Evolutionary conservation across 2,888 invertebrate species (phyloP).

Genomic region (Shargacucullia verbasci): DNA sequence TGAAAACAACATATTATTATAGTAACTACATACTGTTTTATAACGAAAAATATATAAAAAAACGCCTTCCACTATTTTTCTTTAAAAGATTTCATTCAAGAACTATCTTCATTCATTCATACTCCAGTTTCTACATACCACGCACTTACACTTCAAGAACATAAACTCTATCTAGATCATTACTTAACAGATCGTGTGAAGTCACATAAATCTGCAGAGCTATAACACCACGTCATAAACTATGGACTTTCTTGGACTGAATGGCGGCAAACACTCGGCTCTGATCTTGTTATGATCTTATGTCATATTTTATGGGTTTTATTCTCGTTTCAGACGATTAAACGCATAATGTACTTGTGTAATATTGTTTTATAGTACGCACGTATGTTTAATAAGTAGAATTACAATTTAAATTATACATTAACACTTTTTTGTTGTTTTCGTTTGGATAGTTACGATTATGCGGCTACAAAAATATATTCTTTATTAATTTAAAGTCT

Average conservation of each 20-base stretch:
- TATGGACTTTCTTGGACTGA: conserved; percentile 22
- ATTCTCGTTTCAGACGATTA: conserved; percentile 18
- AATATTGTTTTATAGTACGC: not conserved
- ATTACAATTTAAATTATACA: not conserved
- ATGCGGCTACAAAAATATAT: too few species aligned
- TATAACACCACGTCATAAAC: conserved; percentile 32
- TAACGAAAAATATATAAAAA: too few species aligned
- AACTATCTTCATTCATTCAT: conserved; percentile 1
- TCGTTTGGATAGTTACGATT: too few species aligned
- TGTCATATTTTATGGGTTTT: conserved; percentile 12
- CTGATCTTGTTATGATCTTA: conserved; percentile 25
- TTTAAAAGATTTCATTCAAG: not conserved
- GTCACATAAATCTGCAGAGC: conserved; percentile 40
- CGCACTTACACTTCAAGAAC: not conserved
- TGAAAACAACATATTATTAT: too few species aligned
- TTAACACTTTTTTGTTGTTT: not conserved
- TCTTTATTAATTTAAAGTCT: too few species aligned
- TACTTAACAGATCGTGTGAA: conserved; percentile 38
- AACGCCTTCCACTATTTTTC: too few species aligned
- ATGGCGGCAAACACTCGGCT: conserved; percentile 17
- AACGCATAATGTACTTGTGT: conserved; percentile 6
- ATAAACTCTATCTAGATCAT: not conserved
- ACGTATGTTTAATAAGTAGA: not conserved
- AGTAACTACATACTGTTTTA: too few species aligned
- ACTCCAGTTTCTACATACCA: not conserved